Percentiles rank a stretch among this genome's conserved stretches.
Conservation (phyloP, 2,797 vertebrate species). For the Mastacembelus armatus region DNA sequence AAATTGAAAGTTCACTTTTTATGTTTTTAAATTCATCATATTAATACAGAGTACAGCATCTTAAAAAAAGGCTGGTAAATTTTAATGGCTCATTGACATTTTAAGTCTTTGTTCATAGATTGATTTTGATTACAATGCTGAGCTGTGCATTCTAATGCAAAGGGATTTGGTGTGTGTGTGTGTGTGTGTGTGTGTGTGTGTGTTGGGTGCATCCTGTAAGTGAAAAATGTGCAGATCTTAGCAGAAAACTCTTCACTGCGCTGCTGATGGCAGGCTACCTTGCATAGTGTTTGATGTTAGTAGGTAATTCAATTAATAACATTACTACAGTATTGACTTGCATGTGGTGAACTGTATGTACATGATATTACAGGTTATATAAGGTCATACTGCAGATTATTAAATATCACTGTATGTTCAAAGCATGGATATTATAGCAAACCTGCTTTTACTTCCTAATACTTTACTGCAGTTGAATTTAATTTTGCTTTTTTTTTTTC, state of each 20-base stretch:
- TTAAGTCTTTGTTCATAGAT: conserved; percentile 23
- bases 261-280: conserved; percentile 55
- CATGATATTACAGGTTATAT: no score
- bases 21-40: conserved; percentile 1
- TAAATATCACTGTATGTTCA: no score
- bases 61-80: conserved; percentile 12
- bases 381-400: no score
- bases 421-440: no score
- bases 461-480: no score
- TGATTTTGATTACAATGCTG: conserved; percentile 35
- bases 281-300: conserved; percentile 24
- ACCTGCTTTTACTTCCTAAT: neutral
- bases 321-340: neutral
- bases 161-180: conserved; percentile 19
- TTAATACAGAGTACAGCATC: neutral
- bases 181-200: conserved; percentile 20
- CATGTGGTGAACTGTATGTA: neutral
- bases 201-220: conserved; percentile 16
- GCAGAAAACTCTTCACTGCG: conserved; percentile 58
- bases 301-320: conserved; percentile 42
- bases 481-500: neutral
- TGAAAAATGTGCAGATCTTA: conserved; percentile 71
- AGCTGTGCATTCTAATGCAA: conserved; percentile 32
- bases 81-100: conserved; percentile 36
- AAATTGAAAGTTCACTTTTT: neutral